Evolutionary conservation across 2,888 invertebrate species (phyloP).

Genomic region (Drosophila mayaguana): DNA sequence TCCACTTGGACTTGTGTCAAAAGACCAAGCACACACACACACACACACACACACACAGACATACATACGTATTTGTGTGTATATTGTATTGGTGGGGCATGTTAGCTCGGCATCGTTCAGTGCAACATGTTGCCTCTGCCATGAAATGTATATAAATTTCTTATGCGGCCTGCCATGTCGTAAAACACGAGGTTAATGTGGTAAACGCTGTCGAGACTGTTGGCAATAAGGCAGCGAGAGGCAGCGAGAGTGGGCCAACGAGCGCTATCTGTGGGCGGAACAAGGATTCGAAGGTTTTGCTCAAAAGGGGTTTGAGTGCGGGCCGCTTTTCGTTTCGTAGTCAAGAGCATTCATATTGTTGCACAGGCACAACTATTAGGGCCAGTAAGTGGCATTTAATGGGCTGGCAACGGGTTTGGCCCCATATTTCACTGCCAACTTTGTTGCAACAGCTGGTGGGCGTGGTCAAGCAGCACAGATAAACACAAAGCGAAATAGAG

Average conservation of each 20-base stretch:
- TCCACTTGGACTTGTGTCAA: constrained; percentile 76
- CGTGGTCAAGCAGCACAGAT: constrained; percentile 20
- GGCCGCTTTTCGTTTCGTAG: constrained; percentile 2
- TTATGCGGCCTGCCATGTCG: constrained; percentile 77
- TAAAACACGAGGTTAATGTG: constrained; percentile 78
- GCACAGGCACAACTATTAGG: constrained; percentile 72
- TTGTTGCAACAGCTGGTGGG: constrained; percentile 40
- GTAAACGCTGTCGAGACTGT: constrained; percentile 64
- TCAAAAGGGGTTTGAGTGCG: neutral
- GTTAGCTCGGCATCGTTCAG: constrained; percentile 57
- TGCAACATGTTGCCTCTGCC: constrained; percentile 76
- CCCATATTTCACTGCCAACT: constrained; percentile 62
- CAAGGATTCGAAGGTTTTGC: neutral
- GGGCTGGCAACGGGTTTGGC: constrained; percentile 46
- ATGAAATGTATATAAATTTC: constrained; percentile 79
- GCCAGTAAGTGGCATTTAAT: constrained; percentile 77
- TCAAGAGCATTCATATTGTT: constrained; percentile 61
- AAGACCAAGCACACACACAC: constrained; percentile 31
- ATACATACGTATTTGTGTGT: constrained; percentile 13
- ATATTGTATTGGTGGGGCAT: constrained; percentile 21
- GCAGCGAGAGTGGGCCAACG: neutral
- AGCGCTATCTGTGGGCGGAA: neutral
- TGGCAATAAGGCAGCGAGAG: neutral
- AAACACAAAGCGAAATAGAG: neutral
- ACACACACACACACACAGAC: neutral